phyloP scores from a whole-genome alignment of 2,888 invertebrate species.

The Argyra leucocephala region DNA sequence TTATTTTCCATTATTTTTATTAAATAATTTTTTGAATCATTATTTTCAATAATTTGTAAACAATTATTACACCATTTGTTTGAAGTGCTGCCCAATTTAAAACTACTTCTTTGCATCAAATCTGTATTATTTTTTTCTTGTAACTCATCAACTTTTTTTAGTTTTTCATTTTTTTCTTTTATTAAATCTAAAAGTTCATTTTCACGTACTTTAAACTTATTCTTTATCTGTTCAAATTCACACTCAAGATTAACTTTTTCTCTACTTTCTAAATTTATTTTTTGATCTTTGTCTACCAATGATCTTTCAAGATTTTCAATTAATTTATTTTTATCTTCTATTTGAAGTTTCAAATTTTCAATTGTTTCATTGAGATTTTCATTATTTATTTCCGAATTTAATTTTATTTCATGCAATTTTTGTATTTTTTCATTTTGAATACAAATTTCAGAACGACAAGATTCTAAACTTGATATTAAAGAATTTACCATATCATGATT shows the following conservation, averaged over 20 bases:
- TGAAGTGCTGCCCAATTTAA: neutral
- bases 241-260: conserved; percentile 42
- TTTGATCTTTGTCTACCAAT: conserved; percentile 25
- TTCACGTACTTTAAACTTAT: conserved; percentile 48
- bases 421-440: conserved; percentile 20
- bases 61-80: neutral
- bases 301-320: conserved; percentile 26
- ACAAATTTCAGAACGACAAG: conserved; percentile 20
- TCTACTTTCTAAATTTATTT: conserved; percentile 34
- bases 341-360: conserved; percentile 39
- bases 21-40: too few species aligned
- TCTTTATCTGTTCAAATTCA: conserved; percentile 46
- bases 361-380: conserved; percentile 26
- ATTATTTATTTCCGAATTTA: neutral
- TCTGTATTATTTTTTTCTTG: neutral
- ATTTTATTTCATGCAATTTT: conserved; percentile 19
- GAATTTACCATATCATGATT: conserved; percentile 29
- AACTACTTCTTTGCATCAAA: neutral
- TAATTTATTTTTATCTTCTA: conserved; percentile 44
- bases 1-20: too few species aligned
- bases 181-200: conserved; percentile 47
- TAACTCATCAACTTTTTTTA: conserved; percentile 26
- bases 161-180: conserved; percentile 38
- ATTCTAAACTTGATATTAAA: conserved; percentile 25
- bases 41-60: neutral